Evolutionary conservation across 2,888 invertebrate genomes (phyloP), one percentile per base, ranked within the genome.

Genomic region (Hemithea aestivaria): DNA sequence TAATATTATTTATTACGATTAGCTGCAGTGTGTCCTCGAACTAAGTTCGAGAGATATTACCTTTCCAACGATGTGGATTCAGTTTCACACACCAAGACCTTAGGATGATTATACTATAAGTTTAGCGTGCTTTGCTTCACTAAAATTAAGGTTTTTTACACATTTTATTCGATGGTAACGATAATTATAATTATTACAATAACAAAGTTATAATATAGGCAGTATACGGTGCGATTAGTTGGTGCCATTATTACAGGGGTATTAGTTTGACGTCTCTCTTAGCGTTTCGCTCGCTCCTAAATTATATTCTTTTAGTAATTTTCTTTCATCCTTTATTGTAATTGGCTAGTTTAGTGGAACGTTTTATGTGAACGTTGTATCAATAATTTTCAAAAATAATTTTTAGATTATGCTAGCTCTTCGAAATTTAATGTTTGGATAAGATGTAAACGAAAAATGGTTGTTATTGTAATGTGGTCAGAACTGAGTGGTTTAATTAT

Each of bases 171-270:
- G 78, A 77, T 83, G 83, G 78, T 74, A 73, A 72, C 73, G 80
- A 82, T 76, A 77, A 73, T 76, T 76, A 75, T 77, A 66, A 74
- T 79, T 71, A 78, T 80, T 69, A 73, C 74, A 74, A 73, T 84
- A 82, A 84, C 76, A 78, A 84, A 84, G 83, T 85, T 84, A 83
- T 81, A 80, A 83, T 81, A 80, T 85, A 84, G 79, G 77, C 85
- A 83, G 87, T 84, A 83, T 82, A 83, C 84, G 87, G 87, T 87
- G 87, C 87, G 87, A 81, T 82, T 79, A 82, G 84, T 85, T 85
- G 87, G 87, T 87, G 87, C 87, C 87, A 87, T 87, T 85, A 82
- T 83, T 87, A 85, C 85, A 85, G 84, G 83, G 85, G 83, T 80
- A 79, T 82, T 77, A 78, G 82, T 81, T 79, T 41, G 48, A 44